These are phyloP conservation scores for Zaprionus lachaisei DNA, from an alignment of 1,140 invertebrate genomes.

Conservation along the genomic window DNA sequence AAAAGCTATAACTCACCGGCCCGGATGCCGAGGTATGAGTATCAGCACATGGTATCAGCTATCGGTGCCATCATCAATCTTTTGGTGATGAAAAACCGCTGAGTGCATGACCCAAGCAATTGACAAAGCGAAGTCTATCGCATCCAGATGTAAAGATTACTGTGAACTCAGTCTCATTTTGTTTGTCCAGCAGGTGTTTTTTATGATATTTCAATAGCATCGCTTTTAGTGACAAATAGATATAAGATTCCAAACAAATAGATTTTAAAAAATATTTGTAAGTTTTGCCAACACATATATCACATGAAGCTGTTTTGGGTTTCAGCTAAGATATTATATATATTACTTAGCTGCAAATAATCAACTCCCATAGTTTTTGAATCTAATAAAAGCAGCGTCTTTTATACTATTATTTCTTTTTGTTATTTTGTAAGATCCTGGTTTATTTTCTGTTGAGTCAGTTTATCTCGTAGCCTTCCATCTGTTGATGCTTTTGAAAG, in stretches of 20 bases:
- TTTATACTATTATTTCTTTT: not conserved
- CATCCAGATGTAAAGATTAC: constrained; percentile 5
- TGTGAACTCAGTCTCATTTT: not conserved
- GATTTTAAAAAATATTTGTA: not conserved
- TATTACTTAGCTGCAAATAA: not conserved
- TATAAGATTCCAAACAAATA: not conserved
- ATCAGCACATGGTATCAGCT: constrained; percentile 6
- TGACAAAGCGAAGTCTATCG: constrained; percentile 17
- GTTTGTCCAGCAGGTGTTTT: not conserved
- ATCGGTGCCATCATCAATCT: constrained; percentile 39
- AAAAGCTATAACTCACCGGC: constrained; percentile 26
- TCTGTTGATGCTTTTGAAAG: not conserved
- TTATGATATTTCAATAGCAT: constrained; percentile 1
- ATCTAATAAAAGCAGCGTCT: not conserved
- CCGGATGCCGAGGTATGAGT: not conserved
- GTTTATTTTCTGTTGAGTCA: not conserved
- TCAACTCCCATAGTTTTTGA: not conserved
- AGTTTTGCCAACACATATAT: too few species aligned
- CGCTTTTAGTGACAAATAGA: not conserved
- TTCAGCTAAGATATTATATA: too few species aligned
- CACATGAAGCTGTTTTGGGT: too few species aligned
- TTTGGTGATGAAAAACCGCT: constrained; percentile 16
- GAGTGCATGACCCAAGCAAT: constrained; percentile 22
- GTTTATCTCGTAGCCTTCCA: not conserved
- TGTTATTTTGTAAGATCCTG: not conserved